These are phyloP conservation scores for Ornithoptera priamus DNA, from an alignment of 2,888 invertebrate species.

Conservation along the genomic window DNA sequence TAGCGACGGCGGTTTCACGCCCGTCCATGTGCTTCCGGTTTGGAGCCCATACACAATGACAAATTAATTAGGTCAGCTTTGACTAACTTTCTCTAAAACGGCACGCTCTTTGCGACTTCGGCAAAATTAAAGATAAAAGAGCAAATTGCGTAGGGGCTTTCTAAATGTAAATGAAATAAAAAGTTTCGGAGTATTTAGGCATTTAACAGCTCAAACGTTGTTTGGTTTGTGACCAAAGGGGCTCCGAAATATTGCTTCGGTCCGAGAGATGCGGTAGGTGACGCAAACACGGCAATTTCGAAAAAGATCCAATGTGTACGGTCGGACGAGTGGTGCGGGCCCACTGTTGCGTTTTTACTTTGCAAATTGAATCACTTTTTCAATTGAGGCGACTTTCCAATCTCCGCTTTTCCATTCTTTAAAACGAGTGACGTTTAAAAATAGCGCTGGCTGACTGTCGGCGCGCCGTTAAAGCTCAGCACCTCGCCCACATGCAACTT, in stretches of 20 bases:
- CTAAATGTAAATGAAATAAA: constrained; percentile 21
- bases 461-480: constrained; percentile 27
- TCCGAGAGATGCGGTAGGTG: constrained; percentile 10
- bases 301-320: constrained; percentile 5
- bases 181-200: constrained; percentile 9
- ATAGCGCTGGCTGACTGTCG: constrained; percentile 31
- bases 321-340: constrained; percentile 7
- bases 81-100: constrained; percentile 20
- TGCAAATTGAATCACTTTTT: constrained; percentile 29
- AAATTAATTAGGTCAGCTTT: constrained; percentile 22
- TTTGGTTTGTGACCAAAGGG: constrained; percentile 6
- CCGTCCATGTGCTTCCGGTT: background rate
- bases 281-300: constrained; percentile 8
- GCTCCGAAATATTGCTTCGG: background rate
- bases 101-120: constrained; percentile 1
- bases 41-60: constrained; percentile 14
- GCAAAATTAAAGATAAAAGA: constrained; percentile 16
- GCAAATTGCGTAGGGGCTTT: constrained; percentile 14
- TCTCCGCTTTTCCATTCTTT: constrained; percentile 34
- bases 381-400: constrained; percentile 39
- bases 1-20: background rate
- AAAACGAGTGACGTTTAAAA: constrained; percentile 34
- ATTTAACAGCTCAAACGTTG: constrained; percentile 4
- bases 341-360: constrained; percentile 16
- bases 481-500: constrained; percentile 44